Evolutionary conservation across 2,113 vertebrate genomes (phyloP), one percentile per base, ranked within the genome.

Genomic region (Cynocephalus volans): DNA sequence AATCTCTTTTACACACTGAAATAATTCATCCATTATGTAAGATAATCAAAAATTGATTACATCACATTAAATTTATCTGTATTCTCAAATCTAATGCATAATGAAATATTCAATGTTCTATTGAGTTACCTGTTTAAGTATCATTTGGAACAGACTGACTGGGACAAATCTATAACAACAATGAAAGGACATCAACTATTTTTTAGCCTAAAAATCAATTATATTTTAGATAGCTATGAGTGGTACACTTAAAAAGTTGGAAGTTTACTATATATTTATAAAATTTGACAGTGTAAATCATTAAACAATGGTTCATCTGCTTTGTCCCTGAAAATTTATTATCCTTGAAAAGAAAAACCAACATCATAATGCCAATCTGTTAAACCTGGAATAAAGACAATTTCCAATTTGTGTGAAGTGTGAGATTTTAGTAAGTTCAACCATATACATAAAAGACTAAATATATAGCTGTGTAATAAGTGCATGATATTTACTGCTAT

Each of bases 241-340:
- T 72, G 70, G 6, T 33, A 56, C 50, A 95, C 45, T 96, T 62
- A 98, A 97, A 92, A 98, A 84, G 45, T 96, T 96, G 31, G 96
- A 97, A 93, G 60, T 94, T 67, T n/a, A 97, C 60, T 80, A n/a
- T 69, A 28, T 65, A 90, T 73, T 89, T 28, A 19, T 56, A 87
- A 96, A 97, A 97, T 60, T 0, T 96, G 96, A 98, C 52, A 86
- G 3, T 79, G 45, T 83, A 96, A 97, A 65, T 23, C 64, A 97
- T 31, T 70, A 2, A 86, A 41, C 64, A 93, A 54, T 26, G 62
- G 14, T 9, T 95, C 86, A 67, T 0, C 85, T 69, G 70, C 77
- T 95, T 79, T 85, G 86, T 92, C 41, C 45, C 77, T 64, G 9
- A 84, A 97, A 90, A 36, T 18, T 19, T 76, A 82, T 21, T 23